Conservation (phyloP, 2,888 invertebrate genomes). For the Phlogophora meticulosa region DNA sequence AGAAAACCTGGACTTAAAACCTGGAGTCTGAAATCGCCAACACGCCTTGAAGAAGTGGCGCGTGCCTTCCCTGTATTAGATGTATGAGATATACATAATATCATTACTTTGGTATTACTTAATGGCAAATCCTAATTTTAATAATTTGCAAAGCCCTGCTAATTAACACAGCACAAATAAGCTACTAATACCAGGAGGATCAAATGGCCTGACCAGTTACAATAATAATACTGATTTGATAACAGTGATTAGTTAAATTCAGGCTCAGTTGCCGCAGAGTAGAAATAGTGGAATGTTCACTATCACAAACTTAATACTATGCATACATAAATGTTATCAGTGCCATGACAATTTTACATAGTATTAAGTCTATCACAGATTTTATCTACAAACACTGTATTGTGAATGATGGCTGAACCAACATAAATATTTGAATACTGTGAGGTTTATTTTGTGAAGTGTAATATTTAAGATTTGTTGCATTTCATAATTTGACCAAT, state of each 20-base stretch:
- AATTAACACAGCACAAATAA: background rate
- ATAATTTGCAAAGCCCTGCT: conserved; percentile 11
- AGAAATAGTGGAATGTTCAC: conserved; percentile 18
- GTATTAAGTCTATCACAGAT: conserved; percentile 34
- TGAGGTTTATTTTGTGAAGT: background rate
- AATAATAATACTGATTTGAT: conserved; percentile 28
- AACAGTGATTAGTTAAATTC: conserved; percentile 23
- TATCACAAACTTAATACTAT: conserved; percentile 29
- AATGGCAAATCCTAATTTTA: background rate
- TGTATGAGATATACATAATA: too few relatives aligned
- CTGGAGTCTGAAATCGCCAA: too few relatives aligned
- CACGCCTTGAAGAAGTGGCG: too few relatives aligned
- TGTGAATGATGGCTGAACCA: conserved; percentile 26
- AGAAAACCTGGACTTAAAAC: too few relatives aligned
- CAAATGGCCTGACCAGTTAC: conserved; percentile 12
- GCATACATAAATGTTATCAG: conserved; percentile 40
- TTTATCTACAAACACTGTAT: conserved; percentile 23
- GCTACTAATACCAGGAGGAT: background rate
- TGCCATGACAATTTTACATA: conserved; percentile 37
- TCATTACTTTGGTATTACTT: too few relatives aligned
- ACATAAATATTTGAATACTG: conserved; percentile 28
- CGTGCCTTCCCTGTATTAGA: too few relatives aligned
- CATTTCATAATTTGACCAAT: background rate
- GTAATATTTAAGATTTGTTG: background rate
- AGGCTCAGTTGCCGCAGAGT: background rate